A percentile compares a stretch with the other conserved stretches of the same genome.
Evolutionary conservation across 2,797 vertebrate species (phyloP).

Genomic region (Pelochelys cantorii): DNA sequence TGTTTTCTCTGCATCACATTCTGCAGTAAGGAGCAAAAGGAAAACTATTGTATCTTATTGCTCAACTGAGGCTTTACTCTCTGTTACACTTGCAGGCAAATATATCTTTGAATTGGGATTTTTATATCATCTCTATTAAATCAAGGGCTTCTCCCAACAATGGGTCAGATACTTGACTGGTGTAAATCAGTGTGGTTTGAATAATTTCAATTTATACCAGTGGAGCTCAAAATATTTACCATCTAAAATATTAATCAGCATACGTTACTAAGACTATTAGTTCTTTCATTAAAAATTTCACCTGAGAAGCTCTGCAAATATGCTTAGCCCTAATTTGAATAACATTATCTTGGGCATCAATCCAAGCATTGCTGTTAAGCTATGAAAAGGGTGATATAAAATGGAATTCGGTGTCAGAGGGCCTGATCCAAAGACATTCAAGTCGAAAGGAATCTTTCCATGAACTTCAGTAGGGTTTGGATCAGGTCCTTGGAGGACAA

Average conservation of each 20-base stretch:
- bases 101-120: not conserved
- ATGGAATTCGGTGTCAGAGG: not conserved
- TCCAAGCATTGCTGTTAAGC: not conserved
- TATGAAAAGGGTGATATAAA: not conserved
- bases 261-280: slow-evolving; percentile 15
- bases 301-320: not conserved
- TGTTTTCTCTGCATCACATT: slow-evolving; percentile 4
- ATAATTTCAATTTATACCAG: not conserved
- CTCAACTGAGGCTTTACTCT: not conserved
- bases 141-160: not conserved
- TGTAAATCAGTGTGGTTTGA: not conserved
- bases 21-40: not conserved
- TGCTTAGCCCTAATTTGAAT: no score
- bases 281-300: not conserved
- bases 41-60: not conserved
- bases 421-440: not conserved
- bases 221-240: not conserved
- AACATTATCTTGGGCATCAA: no score
- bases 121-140: not conserved
- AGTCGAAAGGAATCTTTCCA: not conserved
- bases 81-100: not conserved
- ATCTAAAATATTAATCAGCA: slow-evolving; percentile 30
- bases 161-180: not conserved
- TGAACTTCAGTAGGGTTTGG: not conserved
- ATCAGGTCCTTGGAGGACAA: not conserved